These are phyloP conservation scores for Bostrychus sinensis DNA, from an alignment of 2,113 vertebrate genomes.

Conservation along the genomic window DNA sequence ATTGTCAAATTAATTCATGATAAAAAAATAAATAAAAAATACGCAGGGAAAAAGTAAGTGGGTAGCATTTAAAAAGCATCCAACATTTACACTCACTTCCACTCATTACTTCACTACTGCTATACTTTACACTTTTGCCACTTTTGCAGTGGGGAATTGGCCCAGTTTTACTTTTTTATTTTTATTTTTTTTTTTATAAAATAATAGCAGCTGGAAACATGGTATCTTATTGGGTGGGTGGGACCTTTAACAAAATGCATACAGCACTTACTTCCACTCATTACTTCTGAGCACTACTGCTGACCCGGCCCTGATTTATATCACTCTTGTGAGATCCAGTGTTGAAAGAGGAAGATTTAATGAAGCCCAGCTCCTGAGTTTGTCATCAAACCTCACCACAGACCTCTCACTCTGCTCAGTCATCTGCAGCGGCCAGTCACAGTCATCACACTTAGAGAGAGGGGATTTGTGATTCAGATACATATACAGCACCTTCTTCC, in stretches of 20 bases:
- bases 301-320: constrained; percentile 2
- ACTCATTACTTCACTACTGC: too few species aligned
- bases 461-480: background rate
- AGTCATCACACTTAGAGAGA: background rate
- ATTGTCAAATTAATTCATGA: too few species aligned
- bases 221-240: background rate
- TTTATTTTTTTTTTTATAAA: background rate
- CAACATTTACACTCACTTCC: too few species aligned
- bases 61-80: too few species aligned
- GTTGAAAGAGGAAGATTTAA: constrained; percentile 2
- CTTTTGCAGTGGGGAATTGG: too few species aligned
- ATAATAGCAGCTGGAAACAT: background rate
- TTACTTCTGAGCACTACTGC: background rate
- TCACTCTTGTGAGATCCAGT: constrained; percentile 19
- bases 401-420: constrained; percentile 14
- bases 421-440: constrained; percentile 12
- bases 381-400: constrained; percentile 14
- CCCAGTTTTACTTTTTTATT: too few species aligned
- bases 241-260: background rate
- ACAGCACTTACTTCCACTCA: background rate
- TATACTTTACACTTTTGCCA: too few species aligned
- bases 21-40: too few species aligned
- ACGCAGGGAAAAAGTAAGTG: too few species aligned
- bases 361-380: constrained; percentile 1
- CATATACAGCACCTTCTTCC: background rate